Base-by-base conservation (phyloP, 2,113 vertebrate genomes). In the Epinephelus fuscoguttatus region DNA sequence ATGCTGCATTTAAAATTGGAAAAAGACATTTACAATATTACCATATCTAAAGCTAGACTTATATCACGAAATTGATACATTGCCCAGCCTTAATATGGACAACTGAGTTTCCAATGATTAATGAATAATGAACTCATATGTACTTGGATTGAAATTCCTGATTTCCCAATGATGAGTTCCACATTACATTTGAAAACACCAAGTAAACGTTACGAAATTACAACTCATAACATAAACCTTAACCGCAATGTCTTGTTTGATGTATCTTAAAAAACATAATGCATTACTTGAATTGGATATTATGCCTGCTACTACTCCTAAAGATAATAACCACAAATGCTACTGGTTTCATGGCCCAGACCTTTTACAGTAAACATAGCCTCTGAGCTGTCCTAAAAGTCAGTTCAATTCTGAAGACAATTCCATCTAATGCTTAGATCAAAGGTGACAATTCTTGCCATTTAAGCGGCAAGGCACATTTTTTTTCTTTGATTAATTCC, bases 401-500 rank as follows among this genome's bases (percentile, higher is more conserved):
- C 68, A 7, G 9, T 70, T 81, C 12, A 56, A 12, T 62, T 81
- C 78, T 53, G 17, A 70, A 75, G 49, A 76, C 69, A 63, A 61
- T 86, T 84, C 68, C 59, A 84, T 74, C 73, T 59, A 63, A 78
- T 21, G 14, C 70, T 56, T 2, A 53, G 88, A 86, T 80, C 84
- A 92, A 85, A 92, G 84, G 86, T 92, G 83, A 88, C 68, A 45
- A 49, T 81, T 67, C 23, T 45, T 90, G 90, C 84, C 89, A 89
- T 90, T 93, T 94, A 89, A 69, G 85, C 86, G n/a, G 77, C 75
- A 78, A 73, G 50, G 66, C 63, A 72, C 70, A 7, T 70, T 90
- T 88, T 82, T 79, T 79, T 90, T 63, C 84, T 91, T 66, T 82
- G 88, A 94, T 94, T 90, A 90, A 85, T 93, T 93, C 84, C 82